Evolutionary conservation across 2,888 invertebrate species (phyloP).

Genomic region (Epirrita christyi): DNA sequence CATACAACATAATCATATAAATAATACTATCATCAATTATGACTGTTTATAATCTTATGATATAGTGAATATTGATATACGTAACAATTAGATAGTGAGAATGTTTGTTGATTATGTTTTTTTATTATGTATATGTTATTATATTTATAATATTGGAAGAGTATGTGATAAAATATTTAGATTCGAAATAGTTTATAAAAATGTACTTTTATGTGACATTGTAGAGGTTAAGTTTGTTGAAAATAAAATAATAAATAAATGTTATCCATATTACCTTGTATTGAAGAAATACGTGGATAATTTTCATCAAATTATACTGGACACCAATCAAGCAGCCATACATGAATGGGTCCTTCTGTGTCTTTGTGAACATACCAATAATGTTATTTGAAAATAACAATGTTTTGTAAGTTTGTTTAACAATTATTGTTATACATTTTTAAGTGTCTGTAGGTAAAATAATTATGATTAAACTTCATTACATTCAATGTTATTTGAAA

Average conservation of each 20-base stretch:
- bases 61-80: background rate
- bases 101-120: background rate
- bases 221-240: background rate
- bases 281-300: constrained; percentile 45
- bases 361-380: constrained; percentile 9
- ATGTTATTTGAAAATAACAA: background rate
- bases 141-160: constrained; percentile 67
- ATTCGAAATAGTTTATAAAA: background rate
- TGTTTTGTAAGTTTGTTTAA: no score
- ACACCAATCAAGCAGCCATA: constrained; percentile 64
- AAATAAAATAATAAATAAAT: background rate
- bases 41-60: constrained; percentile 49
- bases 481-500: no score
- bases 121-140: background rate
- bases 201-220: background rate
- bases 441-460: no score
- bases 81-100: background rate
- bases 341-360: constrained; percentile 43
- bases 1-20: constrained; percentile 28
- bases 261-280: background rate
- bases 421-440: no score
- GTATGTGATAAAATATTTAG: constrained; percentile 65
- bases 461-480: no score
- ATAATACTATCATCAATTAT: constrained; percentile 53
- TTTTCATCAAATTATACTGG: constrained; percentile 43